These are phyloP conservation scores for Drosophila sproati DNA, from an alignment of 1,140 invertebrate genomes.

Conservation along the genomic window DNA sequence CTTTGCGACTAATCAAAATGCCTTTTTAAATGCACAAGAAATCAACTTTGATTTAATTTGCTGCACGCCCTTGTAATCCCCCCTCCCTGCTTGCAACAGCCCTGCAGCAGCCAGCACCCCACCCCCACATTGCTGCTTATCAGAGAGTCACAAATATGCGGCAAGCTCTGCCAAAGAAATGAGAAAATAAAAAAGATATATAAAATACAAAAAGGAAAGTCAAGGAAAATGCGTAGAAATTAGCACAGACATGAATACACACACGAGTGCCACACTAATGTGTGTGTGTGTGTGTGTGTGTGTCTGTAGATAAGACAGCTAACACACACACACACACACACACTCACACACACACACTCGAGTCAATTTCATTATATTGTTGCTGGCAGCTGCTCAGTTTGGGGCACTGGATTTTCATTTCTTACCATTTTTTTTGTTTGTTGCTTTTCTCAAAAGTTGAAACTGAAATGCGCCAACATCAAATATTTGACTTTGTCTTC, in stretches of 20 bases:
- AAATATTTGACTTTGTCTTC: constrained; percentile 80
- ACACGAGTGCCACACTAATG: constrained; percentile 56
- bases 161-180: constrained; percentile 7
- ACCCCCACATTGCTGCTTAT: constrained; percentile 18
- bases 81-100: not conserved
- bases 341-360: constrained; percentile 10
- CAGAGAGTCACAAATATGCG: constrained; percentile 55
- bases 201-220: constrained; percentile 21
- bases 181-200: not conserved
- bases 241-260: constrained; percentile 78
- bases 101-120: too few relatives aligned
- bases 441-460: constrained; percentile 65
- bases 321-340: constrained; percentile 11
- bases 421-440: constrained; percentile 40
- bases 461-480: constrained; percentile 74
- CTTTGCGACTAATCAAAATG: constrained; percentile 77
- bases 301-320: constrained; percentile 63
- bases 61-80: not conserved
- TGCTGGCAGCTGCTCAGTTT: constrained; percentile 37
- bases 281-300: constrained; percentile 31
- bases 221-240: constrained; percentile 69
- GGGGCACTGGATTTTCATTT: constrained; percentile 31
- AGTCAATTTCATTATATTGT: constrained; percentile 79
- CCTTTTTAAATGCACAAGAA: constrained; percentile 74
- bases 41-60: constrained; percentile 71